phyloP scores from a whole-genome alignment of 2,797 vertebrate genomes.

The Neostethus bicornis region DNA sequence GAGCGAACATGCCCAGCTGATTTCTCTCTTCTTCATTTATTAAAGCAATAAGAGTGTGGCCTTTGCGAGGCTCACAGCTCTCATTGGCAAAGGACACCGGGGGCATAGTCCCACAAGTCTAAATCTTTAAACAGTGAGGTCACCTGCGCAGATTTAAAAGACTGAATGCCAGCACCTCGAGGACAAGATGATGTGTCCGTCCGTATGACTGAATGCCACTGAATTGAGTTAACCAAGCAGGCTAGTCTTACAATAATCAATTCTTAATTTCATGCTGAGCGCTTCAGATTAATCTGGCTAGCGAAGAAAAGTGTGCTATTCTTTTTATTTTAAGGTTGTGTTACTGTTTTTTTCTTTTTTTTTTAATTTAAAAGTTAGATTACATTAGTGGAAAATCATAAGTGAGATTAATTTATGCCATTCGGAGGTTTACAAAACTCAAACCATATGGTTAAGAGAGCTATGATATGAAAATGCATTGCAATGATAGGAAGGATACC shows the following conservation, averaged over 20 bases:
- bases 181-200: constrained; percentile 52
- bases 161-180: constrained; percentile 68
- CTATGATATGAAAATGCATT: constrained; percentile 28
- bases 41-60: constrained; percentile 41
- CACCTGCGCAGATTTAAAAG: constrained; percentile 69
- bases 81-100: constrained; percentile 60
- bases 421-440: constrained; percentile 23
- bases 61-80: constrained; percentile 33
- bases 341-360: constrained; percentile 26
- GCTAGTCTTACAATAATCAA: constrained; percentile 81
- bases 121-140: constrained; percentile 80
- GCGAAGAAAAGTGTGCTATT: constrained; percentile 53
- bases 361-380: constrained; percentile 41
- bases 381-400: constrained; percentile 22
- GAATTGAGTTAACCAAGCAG: constrained; percentile 79
- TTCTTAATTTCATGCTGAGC: constrained; percentile 86
- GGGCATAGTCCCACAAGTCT: constrained; percentile 60
- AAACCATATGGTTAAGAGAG: constrained; percentile 22
- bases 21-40: constrained; percentile 47
- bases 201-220: constrained; percentile 53
- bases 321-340: constrained; percentile 56
- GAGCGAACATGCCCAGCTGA: constrained; percentile 26
- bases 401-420: constrained; percentile 8
- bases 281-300: constrained; percentile 76
- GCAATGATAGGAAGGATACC: constrained; percentile 25